phyloP scores from a whole-genome alignment of 37 sponge, comb jelly and placozoan species.

The Beroe forskalii region DNA sequence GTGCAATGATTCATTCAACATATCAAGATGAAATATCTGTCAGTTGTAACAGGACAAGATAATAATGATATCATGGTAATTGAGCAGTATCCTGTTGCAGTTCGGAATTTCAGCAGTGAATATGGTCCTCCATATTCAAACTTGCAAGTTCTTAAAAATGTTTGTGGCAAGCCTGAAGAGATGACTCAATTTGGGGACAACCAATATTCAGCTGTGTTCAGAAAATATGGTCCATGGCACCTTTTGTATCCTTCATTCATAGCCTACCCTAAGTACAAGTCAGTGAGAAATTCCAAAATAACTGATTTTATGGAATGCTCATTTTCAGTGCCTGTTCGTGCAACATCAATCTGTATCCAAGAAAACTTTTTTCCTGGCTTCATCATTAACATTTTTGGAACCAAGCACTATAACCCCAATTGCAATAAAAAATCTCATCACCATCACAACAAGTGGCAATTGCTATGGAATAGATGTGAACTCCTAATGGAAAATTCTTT shows the following conservation, averaged over 20 bases:
- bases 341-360: not conserved
- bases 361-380: slow-evolving; percentile 61
- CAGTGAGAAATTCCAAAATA: not conserved
- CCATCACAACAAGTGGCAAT: not conserved
- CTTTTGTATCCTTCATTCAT: not conserved
- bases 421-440: not conserved
- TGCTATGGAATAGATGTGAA: not conserved
- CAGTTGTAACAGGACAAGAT: too few relatives aligned
- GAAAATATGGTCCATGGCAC: not conserved
- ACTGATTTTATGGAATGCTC: slow-evolving; percentile 64
- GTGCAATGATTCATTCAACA: too few relatives aligned
- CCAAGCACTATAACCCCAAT: not conserved
- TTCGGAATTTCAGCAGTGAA: slow-evolving; percentile 39
- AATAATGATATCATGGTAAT: too few relatives aligned
- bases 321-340: not conserved
- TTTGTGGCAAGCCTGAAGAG: not conserved
- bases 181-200: not conserved
- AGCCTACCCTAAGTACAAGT: not conserved
- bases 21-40: too few relatives aligned
- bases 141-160: not conserved
- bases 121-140: slow-evolving; percentile 41
- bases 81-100: slow-evolving; percentile 50
- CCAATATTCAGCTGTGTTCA: not conserved
- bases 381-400: not conserved
- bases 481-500: too few relatives aligned